These are phyloP conservation scores for Halictus rubicundus DNA, from an alignment of 1,140 invertebrate genomes.

Conservation along the genomic window DNA sequence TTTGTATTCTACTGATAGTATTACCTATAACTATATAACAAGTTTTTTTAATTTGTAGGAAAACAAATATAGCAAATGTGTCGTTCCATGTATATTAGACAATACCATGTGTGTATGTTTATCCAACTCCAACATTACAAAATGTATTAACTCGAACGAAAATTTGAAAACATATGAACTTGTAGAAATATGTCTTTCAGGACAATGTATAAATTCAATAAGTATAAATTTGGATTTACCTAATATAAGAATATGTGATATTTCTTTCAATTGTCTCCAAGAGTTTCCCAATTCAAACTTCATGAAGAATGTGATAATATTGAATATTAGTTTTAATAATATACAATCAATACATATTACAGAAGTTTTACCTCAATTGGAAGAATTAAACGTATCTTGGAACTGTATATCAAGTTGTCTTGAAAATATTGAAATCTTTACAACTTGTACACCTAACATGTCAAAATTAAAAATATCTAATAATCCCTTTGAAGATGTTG, in stretches of 20 bases:
- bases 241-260: slow-evolving; percentile 45
- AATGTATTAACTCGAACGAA: not conserved
- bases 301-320: slow-evolving; percentile 30
- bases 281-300: slow-evolving; percentile 47
- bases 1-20: not conserved
- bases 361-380: slow-evolving; percentile 14
- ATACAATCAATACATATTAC: slow-evolving; percentile 33
- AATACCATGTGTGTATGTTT: not conserved
- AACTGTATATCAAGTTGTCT: slow-evolving; percentile 44
- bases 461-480: slow-evolving; percentile 38
- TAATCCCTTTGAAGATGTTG: slow-evolving; percentile 57
- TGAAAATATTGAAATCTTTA: slow-evolving; percentile 35
- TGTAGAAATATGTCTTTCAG: slow-evolving; percentile 38
- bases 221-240: slow-evolving; percentile 33
- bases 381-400: slow-evolving; percentile 55
- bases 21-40: not conserved
- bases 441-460: slow-evolving; percentile 36
- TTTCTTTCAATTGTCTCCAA: slow-evolving; percentile 48
- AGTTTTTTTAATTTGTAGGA: slow-evolving; percentile 22
- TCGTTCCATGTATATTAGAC: not conserved
- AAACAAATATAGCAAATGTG: not conserved
- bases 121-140: slow-evolving; percentile 9
- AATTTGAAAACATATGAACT: slow-evolving; percentile 22
- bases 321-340: slow-evolving; percentile 53
- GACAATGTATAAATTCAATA: slow-evolving; percentile 43